A percentile compares a stretch with the other conserved stretches of the same genome.
These are phyloP conservation scores for Drosophila suboccidentalis DNA, from an alignment of 2,888 invertebrate species.

Conservation along the genomic window DNA sequence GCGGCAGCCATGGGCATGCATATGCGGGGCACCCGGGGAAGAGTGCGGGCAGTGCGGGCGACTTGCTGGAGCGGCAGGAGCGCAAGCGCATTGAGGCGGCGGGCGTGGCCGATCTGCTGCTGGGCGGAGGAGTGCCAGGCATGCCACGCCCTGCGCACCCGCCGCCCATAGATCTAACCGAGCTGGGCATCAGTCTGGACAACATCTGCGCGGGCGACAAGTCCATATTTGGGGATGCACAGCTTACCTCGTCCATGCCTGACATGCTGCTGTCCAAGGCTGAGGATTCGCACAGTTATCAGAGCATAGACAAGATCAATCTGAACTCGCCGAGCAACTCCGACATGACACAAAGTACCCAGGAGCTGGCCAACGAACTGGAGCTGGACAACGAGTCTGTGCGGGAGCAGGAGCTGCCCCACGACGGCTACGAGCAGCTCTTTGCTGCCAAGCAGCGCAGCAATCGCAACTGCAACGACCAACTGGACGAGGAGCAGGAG, in stretches of 20 bases:
- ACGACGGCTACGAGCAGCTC: conserved; percentile 80
- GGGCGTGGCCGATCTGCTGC: conserved; percentile 81
- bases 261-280: conserved; percentile 86
- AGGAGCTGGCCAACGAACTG: conserved; percentile 83
- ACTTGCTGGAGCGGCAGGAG: conserved; percentile 80
- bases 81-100: conserved; percentile 78
- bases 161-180: conserved; percentile 88
- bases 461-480: conserved; percentile 57
- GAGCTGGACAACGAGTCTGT: conserved; percentile 80
- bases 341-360: conserved; percentile 84
- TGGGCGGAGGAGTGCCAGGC: conserved; percentile 79
- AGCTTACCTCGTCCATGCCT: conserved; percentile 88
- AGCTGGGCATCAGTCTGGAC: conserved; percentile 87
- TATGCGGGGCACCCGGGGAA: conserved; percentile 45
- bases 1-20: conserved; percentile 35
- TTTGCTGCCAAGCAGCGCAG: conserved; percentile 51
- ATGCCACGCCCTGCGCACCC: conserved; percentile 87
- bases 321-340: conserved; percentile 84
- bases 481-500: conserved; percentile 51
- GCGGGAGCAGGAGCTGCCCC: conserved; percentile 75
- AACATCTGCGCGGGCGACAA: conserved; percentile 87
- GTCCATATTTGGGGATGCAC: conserved; percentile 84
- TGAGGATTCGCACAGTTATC: conserved; percentile 84
- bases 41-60: conserved; percentile 78
- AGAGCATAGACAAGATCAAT: conserved; percentile 84